phyloP scores from a whole-genome alignment of 2,113 vertebrate species.

The Athene cunicularia region DNA sequence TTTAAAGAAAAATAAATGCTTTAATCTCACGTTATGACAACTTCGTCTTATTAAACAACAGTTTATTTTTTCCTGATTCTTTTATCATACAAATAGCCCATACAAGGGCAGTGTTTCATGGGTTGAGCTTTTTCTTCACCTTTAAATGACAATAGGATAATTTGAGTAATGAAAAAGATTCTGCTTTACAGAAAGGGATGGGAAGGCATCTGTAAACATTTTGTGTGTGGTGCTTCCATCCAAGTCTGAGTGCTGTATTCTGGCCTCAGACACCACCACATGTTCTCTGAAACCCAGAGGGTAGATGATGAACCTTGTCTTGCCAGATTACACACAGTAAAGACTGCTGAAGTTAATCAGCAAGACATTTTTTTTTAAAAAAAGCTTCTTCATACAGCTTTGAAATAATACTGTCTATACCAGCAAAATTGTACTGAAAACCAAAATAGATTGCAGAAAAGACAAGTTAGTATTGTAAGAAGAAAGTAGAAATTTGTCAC shows the following conservation, averaged over 20 bases:
- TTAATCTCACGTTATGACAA: neutral
- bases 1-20: neutral
- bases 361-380: neutral
- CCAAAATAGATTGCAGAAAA: neutral
- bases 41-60: neutral
- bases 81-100: neutral
- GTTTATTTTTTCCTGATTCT: neutral
- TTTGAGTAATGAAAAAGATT: neutral
- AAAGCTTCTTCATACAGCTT: neutral
- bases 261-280: neutral
- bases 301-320: neutral
- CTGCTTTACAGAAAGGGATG: neutral
- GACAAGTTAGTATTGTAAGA: neutral
- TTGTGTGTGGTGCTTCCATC: neutral
- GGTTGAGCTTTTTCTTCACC: neutral
- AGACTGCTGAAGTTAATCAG: neutral
- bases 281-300: neutral
- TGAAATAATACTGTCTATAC: neutral
- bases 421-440: neutral
- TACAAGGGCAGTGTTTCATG: neutral
- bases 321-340: neutral
- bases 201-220: neutral
- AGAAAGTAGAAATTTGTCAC: neutral
- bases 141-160: neutral
- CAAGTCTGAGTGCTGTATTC: neutral